Base-by-base conservation (phyloP, 37 sponge, comb jelly and placozoan genomes). In the Geodia barretti region DNA sequence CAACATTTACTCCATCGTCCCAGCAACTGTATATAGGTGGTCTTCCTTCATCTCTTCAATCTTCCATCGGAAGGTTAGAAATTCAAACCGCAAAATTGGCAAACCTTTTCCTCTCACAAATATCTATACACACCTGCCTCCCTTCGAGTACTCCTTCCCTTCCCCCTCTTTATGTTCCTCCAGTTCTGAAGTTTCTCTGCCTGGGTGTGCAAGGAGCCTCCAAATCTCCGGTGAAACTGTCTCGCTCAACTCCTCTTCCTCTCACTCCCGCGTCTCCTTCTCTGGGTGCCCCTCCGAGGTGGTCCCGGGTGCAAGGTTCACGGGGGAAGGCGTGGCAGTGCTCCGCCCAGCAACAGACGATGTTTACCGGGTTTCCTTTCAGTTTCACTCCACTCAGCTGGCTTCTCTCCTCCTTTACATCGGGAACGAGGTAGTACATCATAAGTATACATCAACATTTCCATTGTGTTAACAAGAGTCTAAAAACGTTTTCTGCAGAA, bases 311-410 rank as follows among this genome's bases (percentile, higher is more conserved):
- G 84, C 81, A 23, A 33, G 91, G 8, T 90, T 90, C 60, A 81
- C 69, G 81, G 91, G 91, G 14, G 64, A 67, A 1, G 91, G 88
- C n/a, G 3, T 62, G 68, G 88, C 83, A 39, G 54, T 64, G 23
- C 76, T 88, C 47, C 24, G 11, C 33, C 40, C 63, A 0, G 3
- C 31, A 3, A 2, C 29, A 3, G 78, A 25, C 11, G 26, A 24
- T 19, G 39, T 81, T 1, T 26, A 37, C 23, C 11, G 11, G 0
- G 58, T 81, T 9, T 41, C 72, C 4, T 82, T 88, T 59, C n/a
- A 25, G 35, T 90, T 90, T 66, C 47, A 70, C 34, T 63, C 86
- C 17, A 63, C 40, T 0, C 91, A 90, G 62, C 60, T 90, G 28
- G 72, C 82, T 8, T 74, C 79, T 31, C 31, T 77, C 4, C 42